These are phyloP conservation scores for Laterallus jamaicensis DNA, from an alignment of 2,113 vertebrate genomes.

Conservation along the genomic window DNA sequence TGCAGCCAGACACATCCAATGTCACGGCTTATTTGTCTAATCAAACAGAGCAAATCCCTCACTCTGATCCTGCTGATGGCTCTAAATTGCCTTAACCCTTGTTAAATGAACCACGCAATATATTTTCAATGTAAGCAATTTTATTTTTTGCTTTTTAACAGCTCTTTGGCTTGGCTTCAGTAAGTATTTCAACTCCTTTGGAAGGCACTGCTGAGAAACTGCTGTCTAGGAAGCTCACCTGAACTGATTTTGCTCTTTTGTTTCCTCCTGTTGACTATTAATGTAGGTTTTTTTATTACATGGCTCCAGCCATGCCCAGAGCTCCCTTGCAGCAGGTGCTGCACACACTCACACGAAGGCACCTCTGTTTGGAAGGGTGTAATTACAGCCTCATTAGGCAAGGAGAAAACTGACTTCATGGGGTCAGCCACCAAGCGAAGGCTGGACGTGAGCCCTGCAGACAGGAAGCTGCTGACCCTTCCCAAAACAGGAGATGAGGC, in stretches of 20 bases:
- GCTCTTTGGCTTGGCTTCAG: background rate
- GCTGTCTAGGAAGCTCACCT: background rate
- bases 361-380: background rate
- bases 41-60: constrained; percentile 49
- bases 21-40: constrained; percentile 25
- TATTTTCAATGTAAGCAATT: background rate
- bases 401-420: background rate
- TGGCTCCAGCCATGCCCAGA: background rate
- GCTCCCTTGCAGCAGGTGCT: background rate
- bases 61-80: constrained; percentile 36
- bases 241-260: background rate
- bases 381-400: background rate
- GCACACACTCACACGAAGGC: background rate
- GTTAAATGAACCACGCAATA: constrained; percentile 44
- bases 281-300: background rate
- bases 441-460: background rate
- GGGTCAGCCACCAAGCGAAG: background rate
- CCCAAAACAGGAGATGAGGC: background rate
- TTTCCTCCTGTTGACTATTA: background rate
- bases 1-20: background rate
- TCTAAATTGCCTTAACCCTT: constrained; percentile 27
- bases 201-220: background rate
- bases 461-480: accelerated
- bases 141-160: background rate
- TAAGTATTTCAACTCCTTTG: background rate